Base-by-base conservation (phyloP, 2,797 vertebrate species). In the Enteromius afrohamiltoni region DNA sequence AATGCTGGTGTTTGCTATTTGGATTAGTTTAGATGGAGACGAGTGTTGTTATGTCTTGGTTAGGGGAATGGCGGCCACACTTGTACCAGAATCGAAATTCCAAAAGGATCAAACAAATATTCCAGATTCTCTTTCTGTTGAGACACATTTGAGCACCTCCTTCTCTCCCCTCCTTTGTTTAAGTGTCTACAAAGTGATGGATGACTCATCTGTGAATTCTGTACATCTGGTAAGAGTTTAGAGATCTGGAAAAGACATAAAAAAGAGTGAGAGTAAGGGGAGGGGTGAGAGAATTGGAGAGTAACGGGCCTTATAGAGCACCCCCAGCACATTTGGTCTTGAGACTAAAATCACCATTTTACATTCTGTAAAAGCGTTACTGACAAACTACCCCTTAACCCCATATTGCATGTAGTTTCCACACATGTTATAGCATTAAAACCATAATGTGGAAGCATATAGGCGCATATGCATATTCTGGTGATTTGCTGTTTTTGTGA, bases 141-240 rank as follows among this genome's bases (percentile, higher is more conserved):
- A 93, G 93, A 92, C 88, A 88, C 89, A 89, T 86, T 29, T 80
- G 83, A 86, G 87, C 8, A 88, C 90, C 90, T 91, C 86, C 75
- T 85, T 84, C 77, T 47, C 69, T 70, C 77, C 67, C 84, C 79
- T 85, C 40, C 78, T 85, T 87, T 90, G 89, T 83, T 86, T 92
- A 92, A 91, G 91, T 96, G 95, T 96, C 95, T 94, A 85, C 93
- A 92, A 95, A 93, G 93, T 95, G 95, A 94, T 92, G 94, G 93
- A 96, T 95, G 94, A 96, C 95, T 96, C 83, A 95, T 95, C 92
- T 89, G 69, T 92, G 92, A 94, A 92, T 95, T 95, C 92, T 93
- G 88, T 94, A 93, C 95, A 96, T 97, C 96, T 98, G 96, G 94
- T 95, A 95, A 94, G 94, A 91, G 93, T 96, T 96, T 96, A 89